Percentiles rank a stretch among this genome's conserved stretches.
These are phyloP conservation scores for Paramacrobiotus metropolitanus DNA, from an alignment of 1,140 invertebrate genomes.

Conservation along the genomic window DNA sequence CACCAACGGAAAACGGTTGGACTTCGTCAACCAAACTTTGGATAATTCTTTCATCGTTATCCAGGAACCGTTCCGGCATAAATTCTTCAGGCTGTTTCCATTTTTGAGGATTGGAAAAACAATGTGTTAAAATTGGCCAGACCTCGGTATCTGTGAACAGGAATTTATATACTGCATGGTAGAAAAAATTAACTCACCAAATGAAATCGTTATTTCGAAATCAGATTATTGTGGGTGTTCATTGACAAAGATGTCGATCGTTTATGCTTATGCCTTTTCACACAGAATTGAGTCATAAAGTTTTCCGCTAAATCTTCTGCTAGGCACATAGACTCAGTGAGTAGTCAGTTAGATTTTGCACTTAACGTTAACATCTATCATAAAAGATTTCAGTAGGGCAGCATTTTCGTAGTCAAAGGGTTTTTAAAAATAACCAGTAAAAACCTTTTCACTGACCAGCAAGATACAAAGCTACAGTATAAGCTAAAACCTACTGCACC, in stretches of 20 bases:
- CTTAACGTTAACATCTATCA: too few species aligned
- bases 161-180: neutral
- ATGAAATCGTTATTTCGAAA: too few species aligned
- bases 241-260: neutral
- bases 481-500: too few species aligned
- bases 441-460: too few species aligned
- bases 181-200: neutral
- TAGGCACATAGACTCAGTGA: too few species aligned
- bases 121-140: neutral
- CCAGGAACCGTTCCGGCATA: slow-evolving; percentile 43
- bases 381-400: too few species aligned
- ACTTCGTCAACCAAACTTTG: slow-evolving; percentile 29
- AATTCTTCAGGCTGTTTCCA: slow-evolving; percentile 43
- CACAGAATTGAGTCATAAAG: neutral
- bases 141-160: neutral
- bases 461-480: too few species aligned
- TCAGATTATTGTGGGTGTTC: too few species aligned
- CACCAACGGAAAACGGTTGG: slow-evolving; percentile 43
- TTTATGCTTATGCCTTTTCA: neutral
- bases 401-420: too few species aligned
- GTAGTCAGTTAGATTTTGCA: too few species aligned
- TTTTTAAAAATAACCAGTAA: too few species aligned
- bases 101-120: slow-evolving; percentile 22
- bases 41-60: slow-evolving; percentile 33
- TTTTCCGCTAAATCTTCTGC: neutral